Evolutionary conservation across 2,797 vertebrate species (phyloP).

Genomic region (Leptoclinus maculatus): DNA sequence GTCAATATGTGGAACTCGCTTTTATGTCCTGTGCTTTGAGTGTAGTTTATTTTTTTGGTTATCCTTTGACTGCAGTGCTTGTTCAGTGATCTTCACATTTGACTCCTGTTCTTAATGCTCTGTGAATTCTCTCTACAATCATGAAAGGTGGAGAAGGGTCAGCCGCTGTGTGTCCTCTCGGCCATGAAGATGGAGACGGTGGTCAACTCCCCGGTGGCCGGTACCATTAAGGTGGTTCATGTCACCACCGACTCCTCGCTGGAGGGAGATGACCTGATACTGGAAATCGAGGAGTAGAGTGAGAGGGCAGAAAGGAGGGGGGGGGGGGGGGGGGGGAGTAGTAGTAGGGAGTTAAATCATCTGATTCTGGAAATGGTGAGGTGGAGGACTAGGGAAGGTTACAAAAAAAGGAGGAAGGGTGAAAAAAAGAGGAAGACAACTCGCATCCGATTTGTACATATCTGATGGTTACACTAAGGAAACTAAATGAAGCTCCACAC

Average conservation of each 20-base stretch:
- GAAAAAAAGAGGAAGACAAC: conserved; percentile 4
- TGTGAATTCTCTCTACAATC: conserved; percentile 12
- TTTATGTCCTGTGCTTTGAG: not conserved
- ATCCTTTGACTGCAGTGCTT: not conserved
- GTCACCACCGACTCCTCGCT: conserved; percentile 86
- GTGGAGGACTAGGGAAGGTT: not conserved
- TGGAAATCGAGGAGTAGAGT: conserved; percentile 87
- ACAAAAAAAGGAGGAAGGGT: not conserved
- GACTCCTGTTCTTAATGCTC: conserved; percentile 14
- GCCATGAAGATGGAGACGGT: conserved; percentile 99
- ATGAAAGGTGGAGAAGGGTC: conserved; percentile 88
- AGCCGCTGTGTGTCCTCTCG: conserved; percentile 93
- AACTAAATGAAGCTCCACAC: conserved; percentile 13
- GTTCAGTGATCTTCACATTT: conserved; percentile 10
- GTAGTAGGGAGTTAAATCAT: conserved; percentile 35
- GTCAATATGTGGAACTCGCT: not conserved
- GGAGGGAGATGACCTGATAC: conserved; percentile 94
- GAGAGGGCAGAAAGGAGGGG: not conserved
- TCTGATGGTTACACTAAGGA: conserved; percentile 2
- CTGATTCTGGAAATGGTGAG: conserved; percentile 41
- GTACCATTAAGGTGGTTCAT: conserved; percentile 86
- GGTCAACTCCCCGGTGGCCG: conserved; percentile 91
- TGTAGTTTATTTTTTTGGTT: not conserved
- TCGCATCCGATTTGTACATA: conserved; percentile 39
- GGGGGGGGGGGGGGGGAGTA: not conserved